Evolutionary conservation across 2,113 vertebrate genomes (phyloP), one percentile per base, ranked within the genome.

Genomic region (Toxostoma redivivum): DNA sequence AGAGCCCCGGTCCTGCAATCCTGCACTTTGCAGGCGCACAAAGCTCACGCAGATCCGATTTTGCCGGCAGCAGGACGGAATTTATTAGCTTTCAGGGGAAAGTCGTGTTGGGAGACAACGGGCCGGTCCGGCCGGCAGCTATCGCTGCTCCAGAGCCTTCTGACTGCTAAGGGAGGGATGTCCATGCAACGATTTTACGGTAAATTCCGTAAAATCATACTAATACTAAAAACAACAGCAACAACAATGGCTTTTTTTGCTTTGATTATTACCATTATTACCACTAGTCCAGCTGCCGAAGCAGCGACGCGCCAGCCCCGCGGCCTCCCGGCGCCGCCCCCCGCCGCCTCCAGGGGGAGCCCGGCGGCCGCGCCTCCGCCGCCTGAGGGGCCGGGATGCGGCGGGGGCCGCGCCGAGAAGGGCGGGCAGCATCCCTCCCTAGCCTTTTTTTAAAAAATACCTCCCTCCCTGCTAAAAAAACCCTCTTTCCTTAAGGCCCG

Each of bases 321-420:
- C 98, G 98, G 97, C 98, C 98, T 98, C 98, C 98, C 98, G 98
- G 98, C 98, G 99, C 98, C 97, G 98, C 98, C 98, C 93, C 96
- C 95, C 95, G 96, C 81, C 90, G 98, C 98, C 99, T 98, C 99
- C 98, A 98, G 98, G 98, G 99, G 99, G 98, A 98, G 98, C 98
- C 98, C 98, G 98, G 98, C 78, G 96, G 98, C 98, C 97, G 97
- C 54, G 96, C 94, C 94, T 95, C 96, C 6, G 72, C 14, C 17
- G 61, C 56, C 81, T 7, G 64, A 45, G n/a, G 44, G 13, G 25
- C 50, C 9, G 22, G 13, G 21, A 18, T 33, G 7, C 10, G 44
- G 35, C 7, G 66, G 19, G 48, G 70, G 67, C 27, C 31, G 16
- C 23, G 79, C 53, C 23, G 57, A 28, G 20, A 8, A 20, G 25